Evolutionary conservation across 2,113 vertebrate species (phyloP).

Genomic region (Odontophorus gujanensis): DNA sequence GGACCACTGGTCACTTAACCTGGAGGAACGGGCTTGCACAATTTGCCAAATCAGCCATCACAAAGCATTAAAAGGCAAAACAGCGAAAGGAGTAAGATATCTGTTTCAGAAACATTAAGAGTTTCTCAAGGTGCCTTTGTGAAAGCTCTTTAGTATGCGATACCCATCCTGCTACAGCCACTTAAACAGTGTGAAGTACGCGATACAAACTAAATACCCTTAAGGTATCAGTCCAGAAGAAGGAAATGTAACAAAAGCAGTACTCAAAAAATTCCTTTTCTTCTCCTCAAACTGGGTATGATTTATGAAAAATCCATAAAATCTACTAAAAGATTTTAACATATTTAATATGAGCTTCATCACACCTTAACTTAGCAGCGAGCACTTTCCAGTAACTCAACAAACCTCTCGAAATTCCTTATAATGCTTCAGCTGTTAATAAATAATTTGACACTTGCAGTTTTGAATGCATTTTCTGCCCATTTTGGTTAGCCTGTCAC

Average conservation of each 20-base stretch:
- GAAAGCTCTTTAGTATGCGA: constrained; percentile 29
- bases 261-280: not conserved
- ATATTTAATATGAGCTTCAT: not conserved
- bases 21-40: not conserved
- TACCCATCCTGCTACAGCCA: constrained; percentile 4
- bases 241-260: not conserved
- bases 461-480: not conserved
- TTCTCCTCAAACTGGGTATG: not conserved
- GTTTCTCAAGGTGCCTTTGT: constrained; percentile 48
- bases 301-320: constrained; percentile 2
- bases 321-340: not conserved
- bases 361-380: not conserved
- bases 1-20: not conserved
- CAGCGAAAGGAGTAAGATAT: not conserved
- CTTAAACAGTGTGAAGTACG: not conserved
- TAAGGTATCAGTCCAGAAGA: not conserved
- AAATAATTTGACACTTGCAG: not conserved
- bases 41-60: not conserved
- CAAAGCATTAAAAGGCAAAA: not conserved
- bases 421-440: not conserved
- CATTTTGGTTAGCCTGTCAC: not conserved
- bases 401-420: not conserved
- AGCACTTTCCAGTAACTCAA: not conserved
- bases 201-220: not conserved
- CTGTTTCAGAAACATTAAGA: constrained; percentile 10